phyloP scores from a whole-genome alignment of 2,113 vertebrate species.

The Salvator merianae region DNA sequence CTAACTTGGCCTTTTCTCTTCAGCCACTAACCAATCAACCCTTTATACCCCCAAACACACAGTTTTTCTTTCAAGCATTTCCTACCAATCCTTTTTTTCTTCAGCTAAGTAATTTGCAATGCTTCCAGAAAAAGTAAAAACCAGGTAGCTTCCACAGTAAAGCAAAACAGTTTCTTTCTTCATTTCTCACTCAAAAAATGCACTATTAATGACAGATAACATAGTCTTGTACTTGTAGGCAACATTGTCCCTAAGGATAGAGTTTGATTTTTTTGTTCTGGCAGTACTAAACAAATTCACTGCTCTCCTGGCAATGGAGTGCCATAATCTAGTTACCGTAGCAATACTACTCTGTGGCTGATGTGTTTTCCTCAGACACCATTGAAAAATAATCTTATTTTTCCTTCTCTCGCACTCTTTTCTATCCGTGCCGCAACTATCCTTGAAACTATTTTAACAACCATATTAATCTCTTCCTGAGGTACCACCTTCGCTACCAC shows the following conservation, averaged over 20 bases:
- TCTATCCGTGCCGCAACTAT: not conserved
- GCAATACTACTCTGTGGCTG: not conserved
- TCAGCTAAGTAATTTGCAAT: not conserved
- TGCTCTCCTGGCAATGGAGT: not conserved
- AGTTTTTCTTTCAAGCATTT: not conserved
- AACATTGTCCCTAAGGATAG: not conserved
- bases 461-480: not conserved
- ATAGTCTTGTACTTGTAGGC: not conserved
- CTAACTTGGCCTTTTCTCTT: not conserved
- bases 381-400: not conserved
- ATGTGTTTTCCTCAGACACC: not conserved
- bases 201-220: not conserved
- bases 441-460: not conserved
- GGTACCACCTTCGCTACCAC: not conserved
- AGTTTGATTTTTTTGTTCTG: not conserved
- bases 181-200: not conserved
- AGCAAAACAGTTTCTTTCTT: not conserved
- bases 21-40: not conserved
- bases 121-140: not conserved
- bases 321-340: not conserved
- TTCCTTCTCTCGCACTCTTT: not conserved
- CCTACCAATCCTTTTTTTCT: not conserved
- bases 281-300: not conserved
- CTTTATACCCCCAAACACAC: not conserved
- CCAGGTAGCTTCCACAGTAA: not conserved